These are phyloP conservation scores for Torymus auratus DNA, from an alignment of 2,888 invertebrate species.

Conservation along the genomic window DNA sequence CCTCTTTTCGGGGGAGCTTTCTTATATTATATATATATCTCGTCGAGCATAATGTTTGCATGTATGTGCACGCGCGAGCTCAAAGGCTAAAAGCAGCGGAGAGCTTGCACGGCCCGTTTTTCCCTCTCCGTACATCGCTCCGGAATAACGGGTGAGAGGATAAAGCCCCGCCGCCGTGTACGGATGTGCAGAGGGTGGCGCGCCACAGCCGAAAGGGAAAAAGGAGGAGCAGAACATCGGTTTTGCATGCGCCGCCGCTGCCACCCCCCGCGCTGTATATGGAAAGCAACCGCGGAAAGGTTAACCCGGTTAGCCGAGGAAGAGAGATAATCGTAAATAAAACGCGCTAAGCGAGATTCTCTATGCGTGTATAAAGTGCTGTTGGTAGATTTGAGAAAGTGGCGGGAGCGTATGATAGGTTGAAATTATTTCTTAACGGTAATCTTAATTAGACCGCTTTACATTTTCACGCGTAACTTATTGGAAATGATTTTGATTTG, in stretches of 20 bases:
- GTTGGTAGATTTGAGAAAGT: too few species aligned
- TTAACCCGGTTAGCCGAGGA: slow-evolving; percentile 19
- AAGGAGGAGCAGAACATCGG: slow-evolving; percentile 2
- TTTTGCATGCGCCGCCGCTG: slow-evolving; percentile 14
- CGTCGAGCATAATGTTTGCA: too few species aligned
- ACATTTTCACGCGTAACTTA: too few species aligned
- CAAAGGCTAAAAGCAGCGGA: slow-evolving; percentile 41
- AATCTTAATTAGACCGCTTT: too few species aligned
- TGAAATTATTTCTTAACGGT: too few species aligned
- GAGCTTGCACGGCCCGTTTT: slow-evolving; percentile 16
- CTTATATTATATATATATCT: too few species aligned
- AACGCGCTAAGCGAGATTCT: neutral
- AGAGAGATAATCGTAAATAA: slow-evolving; percentile 35
- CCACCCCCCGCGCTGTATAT: too few species aligned
- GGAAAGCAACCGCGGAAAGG: neutral
- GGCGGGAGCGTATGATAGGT: too few species aligned
- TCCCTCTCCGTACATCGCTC: neutral
- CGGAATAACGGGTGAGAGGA: slow-evolving; percentile 2
- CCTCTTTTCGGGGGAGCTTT: too few species aligned
- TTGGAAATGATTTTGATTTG: too few species aligned
- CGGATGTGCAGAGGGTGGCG: neutral
- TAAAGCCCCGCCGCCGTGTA: neutral
- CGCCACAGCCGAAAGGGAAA: neutral
- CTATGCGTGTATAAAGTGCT: too few species aligned
- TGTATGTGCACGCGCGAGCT: slow-evolving; percentile 1